Base-by-base conservation (phyloP, 2,888 invertebrate species). In the Rhimphoctona megacephalus region DNA sequence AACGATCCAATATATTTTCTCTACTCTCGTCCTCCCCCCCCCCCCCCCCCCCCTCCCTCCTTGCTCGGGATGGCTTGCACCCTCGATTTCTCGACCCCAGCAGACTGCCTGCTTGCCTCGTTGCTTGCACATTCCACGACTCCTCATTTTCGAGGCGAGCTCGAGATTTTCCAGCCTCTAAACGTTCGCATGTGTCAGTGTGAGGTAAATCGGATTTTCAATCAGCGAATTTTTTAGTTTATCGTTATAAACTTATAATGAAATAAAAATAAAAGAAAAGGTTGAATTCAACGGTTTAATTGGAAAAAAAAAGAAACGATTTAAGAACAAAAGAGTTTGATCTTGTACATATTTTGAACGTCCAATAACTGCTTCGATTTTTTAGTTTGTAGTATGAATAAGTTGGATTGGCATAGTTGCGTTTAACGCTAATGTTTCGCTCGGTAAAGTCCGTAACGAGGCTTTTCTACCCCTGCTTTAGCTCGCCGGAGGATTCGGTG, bases 1-100 rank as follows among this genome's bases (percentile, higher is more conserved):
- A 91, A 92, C 92, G 90, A 91, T 90, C 91, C 93, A 93, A 93
- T 94, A 94, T 93, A 92, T 93, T 93, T 92, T 90, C 91, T 36
- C 88, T 89, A 77, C 73, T 85, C 83, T 85, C 83, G 69, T 52
- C 22, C 33, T 70, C 54, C 17, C 22, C 19, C 33, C 54, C n/a
- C 4, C n/a, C n/a, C n/a, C n/a, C n/a, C n/a, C n/a, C n/a, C n/a
- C n/a, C n/a, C n/a, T n/a, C n/a, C n/a, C n/a, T n/a, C n/a, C 11
- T 54, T 57, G 57, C 57, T 25, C 25, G 6, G 14, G 30, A 61
- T 30, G 30, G 14, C 25, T 57, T 22, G 25, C 87, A 70, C 85
- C 79, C 79, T 54, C 57, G 83, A 78, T 61, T 14, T 33, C 36
- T 46, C 57, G 54, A 30, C 57, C 54, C 54, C 70, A 49, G 66